Percentiles rank a stretch among this genome's conserved stretches.
Evolutionary conservation across 2,888 invertebrate species (phyloP).

Genomic region (Entomobrya proxima): DNA sequence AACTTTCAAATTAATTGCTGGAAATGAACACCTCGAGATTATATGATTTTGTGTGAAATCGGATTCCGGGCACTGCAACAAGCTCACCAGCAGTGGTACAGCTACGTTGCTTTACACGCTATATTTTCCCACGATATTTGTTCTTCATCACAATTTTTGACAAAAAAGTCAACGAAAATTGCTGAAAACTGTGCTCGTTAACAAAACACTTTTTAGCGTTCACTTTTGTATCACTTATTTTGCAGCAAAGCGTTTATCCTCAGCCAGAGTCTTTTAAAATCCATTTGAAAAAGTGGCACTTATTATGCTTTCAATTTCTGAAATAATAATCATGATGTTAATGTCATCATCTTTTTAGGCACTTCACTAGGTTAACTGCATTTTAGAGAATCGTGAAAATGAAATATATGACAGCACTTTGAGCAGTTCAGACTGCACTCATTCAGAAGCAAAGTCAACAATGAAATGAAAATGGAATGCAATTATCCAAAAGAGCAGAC

Average conservation of each 20-base stretch:
- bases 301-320: background rate
- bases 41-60: background rate
- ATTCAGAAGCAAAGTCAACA: conserved; percentile 49
- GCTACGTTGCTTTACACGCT: conserved; percentile 7
- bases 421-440: background rate
- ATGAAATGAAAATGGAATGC: conserved; percentile 60
- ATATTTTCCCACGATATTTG: conserved; percentile 25
- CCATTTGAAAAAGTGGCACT: conserved; percentile 4
- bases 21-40: background rate
- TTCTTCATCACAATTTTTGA: background rate
- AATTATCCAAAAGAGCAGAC: conserved; percentile 46
- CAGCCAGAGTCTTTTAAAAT: conserved; percentile 7
- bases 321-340: background rate
- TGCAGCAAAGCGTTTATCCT: background rate
- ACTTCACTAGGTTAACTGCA: background rate
- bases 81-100: background rate
- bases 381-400: background rate
- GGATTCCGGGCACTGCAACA: background rate
- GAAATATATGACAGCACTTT: background rate
- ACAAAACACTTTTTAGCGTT: too few relatives aligned
- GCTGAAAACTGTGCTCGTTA: too few relatives aligned
- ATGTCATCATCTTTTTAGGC: background rate
- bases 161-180: too few relatives aligned
- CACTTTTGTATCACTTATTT: background rate
- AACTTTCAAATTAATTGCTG: background rate